Evolutionary conservation across 1,140 invertebrate species (phyloP).

Genomic region (Dufourea novaeangliae): DNA sequence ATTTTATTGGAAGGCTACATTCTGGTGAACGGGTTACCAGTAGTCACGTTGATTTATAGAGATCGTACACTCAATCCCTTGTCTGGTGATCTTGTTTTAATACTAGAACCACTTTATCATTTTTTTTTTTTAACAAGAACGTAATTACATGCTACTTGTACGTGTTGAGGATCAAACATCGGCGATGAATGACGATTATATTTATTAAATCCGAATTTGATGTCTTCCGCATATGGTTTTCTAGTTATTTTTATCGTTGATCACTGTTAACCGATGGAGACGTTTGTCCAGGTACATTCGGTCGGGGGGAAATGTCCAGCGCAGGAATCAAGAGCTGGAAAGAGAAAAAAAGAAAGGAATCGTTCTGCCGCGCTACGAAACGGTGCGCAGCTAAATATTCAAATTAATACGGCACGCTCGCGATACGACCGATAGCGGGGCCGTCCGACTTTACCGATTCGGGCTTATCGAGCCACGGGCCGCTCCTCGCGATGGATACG

Average conservation of each 20-base stretch:
- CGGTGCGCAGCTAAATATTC: constrained; percentile 45
- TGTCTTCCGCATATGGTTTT: not conserved
- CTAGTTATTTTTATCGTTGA: not conserved
- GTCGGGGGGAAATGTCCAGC: no score
- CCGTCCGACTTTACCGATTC: constrained; percentile 52
- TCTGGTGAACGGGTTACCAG: no score
- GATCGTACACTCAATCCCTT: no score
- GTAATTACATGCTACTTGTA: no score
- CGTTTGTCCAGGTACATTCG: not conserved
- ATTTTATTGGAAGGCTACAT: no score
- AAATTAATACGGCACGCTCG: constrained; percentile 56
- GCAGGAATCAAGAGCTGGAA: not conserved
- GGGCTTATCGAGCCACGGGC: constrained; percentile 47
- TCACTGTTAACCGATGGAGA: constrained; percentile 9
- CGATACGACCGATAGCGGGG: constrained; percentile 48
- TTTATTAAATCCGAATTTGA: no score
- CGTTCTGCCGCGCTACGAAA: constrained; percentile 34
- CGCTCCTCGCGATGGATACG: constrained; percentile 46
- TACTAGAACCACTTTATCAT: no score
- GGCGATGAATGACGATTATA: no score
- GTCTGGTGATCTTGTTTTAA: no score
- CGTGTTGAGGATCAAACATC: no score
- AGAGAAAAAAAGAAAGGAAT: constrained; percentile 2
- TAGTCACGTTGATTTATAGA: no score
- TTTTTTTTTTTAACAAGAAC: no score